These are phyloP conservation scores for Zaprionus africanus DNA, from an alignment of 1,140 invertebrate species.

Conservation along the genomic window DNA sequence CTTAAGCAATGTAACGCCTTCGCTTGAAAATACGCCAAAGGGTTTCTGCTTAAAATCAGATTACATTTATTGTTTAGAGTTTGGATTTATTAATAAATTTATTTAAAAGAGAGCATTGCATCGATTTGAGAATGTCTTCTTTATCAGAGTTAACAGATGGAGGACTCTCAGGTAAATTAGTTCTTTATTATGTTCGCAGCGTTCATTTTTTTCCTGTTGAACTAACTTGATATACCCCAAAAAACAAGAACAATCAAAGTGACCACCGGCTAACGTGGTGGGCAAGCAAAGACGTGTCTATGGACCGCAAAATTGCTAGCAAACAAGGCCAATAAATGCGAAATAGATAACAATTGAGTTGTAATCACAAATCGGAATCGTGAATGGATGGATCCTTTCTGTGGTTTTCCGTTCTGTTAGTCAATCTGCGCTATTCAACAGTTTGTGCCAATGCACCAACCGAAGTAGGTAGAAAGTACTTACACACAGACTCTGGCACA, in stretches of 20 bases:
- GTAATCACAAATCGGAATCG: conserved; percentile 12
- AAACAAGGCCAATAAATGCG: conserved; percentile 28
- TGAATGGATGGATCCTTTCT: conserved; percentile 20
- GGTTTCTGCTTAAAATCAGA: not conserved
- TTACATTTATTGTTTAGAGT: not conserved
- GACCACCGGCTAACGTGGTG: conserved; percentile 4
- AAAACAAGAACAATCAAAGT: not conserved
- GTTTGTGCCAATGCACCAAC: conserved; percentile 23
- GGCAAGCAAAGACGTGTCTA: conserved; percentile 23
- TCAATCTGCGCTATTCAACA: conserved; percentile 19
- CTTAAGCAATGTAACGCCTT: not conserved
- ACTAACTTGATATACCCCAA: not conserved
- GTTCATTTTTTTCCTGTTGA: not conserved
- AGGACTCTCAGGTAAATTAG: not conserved
- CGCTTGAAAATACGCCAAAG: not conserved
- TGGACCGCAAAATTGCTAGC: conserved; percentile 31
- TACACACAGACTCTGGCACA: conserved; percentile 26
- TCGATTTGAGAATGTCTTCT: not conserved
- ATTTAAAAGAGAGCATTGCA: not conserved
- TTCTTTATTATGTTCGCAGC: no score
- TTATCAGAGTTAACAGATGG: no score
- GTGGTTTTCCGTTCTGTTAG: conserved; percentile 24
- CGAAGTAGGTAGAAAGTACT: conserved; percentile 42
- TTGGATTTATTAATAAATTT: not conserved
- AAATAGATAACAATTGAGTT: conserved; percentile 37